These are phyloP conservation scores for Deilephila elpenor DNA, from an alignment of 2,888 invertebrate genomes.

Conservation along the genomic window DNA sequence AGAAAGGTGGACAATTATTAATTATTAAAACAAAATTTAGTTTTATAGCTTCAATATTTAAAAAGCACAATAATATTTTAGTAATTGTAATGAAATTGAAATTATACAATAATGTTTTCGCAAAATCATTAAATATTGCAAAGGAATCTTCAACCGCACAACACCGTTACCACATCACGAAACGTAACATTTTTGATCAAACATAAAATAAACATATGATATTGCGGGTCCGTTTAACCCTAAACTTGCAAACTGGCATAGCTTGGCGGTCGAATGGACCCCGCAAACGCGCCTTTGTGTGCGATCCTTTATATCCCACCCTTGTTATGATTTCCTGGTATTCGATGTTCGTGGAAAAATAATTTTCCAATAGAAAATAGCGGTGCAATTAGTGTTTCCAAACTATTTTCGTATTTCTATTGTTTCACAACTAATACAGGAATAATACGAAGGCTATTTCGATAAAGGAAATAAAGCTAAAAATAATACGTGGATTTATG, in stretches of 20 bases:
- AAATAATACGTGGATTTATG: too few species aligned
- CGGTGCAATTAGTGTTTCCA: neutral
- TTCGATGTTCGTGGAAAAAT: constrained; percentile 45
- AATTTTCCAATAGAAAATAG: constrained; percentile 33
- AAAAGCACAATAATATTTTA: neutral
- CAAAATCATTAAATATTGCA: neutral
- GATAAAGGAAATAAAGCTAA: too few species aligned
- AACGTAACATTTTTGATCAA: constrained; percentile 61
- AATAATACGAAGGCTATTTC: neutral
- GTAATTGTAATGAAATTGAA: neutral
- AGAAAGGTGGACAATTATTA: neutral
- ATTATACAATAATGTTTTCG: neutral
- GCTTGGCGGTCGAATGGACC: constrained; percentile 54
- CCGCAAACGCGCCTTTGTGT: constrained; percentile 68
- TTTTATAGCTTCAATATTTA: too few species aligned
- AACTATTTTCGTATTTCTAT: neutral
- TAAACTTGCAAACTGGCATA: constrained; percentile 35
- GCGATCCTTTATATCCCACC: constrained; percentile 49
- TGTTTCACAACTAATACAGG: neutral
- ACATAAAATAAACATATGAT: constrained; percentile 64
- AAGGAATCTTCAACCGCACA: constrained; percentile 34
- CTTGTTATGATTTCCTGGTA: constrained; percentile 64
- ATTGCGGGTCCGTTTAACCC: constrained; percentile 32
- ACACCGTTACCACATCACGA: constrained; percentile 43
- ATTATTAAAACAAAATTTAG: too few species aligned